Evolutionary conservation across 2,888 invertebrate genomes (phyloP).

Genomic region (Noctua fimbriata): DNA sequence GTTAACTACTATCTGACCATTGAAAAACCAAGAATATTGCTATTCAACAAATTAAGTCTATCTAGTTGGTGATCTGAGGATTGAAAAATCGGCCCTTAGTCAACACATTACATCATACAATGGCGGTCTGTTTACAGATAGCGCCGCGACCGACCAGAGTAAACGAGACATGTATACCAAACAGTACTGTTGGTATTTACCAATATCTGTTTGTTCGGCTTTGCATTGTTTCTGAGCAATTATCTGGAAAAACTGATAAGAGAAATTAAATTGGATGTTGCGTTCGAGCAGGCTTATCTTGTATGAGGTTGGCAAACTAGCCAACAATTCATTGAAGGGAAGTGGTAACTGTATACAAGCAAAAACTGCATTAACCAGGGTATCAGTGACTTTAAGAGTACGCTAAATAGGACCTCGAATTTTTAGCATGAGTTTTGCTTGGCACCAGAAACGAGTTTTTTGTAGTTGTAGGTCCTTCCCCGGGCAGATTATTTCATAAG

Average conservation of each 20-base stretch:
- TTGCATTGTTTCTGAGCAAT: conserved; percentile 49
- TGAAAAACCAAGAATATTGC: no score
- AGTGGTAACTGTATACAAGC: not conserved
- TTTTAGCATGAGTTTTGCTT: not conserved
- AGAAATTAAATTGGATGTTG: conserved; percentile 22
- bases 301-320: not conserved
- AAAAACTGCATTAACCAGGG: not conserved
- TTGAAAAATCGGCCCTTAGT: conserved; percentile 14
- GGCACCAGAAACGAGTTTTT: not conserved
- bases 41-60: no score
- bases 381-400: not conserved
- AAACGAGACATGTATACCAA: conserved; percentile 51
- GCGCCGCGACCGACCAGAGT: conserved; percentile 18
- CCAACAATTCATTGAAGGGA: not conserved
- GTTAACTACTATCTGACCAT: no score
- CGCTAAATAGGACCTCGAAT: not conserved
- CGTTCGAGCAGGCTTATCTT: conserved; percentile 10
- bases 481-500: not conserved
- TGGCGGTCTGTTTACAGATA: conserved; percentile 53
- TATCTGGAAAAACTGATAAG: conserved; percentile 42
- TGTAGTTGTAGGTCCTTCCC: not conserved
- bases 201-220: conserved; percentile 44
- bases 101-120: conserved; percentile 55
- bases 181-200: conserved; percentile 40
- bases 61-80: no score